Conservation (phyloP, 2,888 invertebrate genomes). For the Limnephilus lunatus region DNA sequence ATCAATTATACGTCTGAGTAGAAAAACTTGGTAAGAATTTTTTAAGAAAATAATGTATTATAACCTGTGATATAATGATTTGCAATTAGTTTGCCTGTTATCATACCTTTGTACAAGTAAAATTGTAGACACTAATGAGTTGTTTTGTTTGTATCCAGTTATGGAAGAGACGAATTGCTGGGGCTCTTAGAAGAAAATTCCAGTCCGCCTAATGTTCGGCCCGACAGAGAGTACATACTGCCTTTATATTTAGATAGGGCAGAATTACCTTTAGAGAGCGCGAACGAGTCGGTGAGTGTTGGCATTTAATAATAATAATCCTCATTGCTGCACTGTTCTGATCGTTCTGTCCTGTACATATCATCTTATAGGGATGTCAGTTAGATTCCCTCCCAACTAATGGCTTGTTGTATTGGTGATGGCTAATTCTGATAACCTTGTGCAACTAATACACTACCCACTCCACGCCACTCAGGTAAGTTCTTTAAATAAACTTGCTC, state of each 20-base stretch:
- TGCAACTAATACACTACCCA: neutral
- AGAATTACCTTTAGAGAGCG: slow-evolving; percentile 85
- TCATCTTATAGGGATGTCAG: neutral
- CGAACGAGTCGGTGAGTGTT: slow-evolving; percentile 68
- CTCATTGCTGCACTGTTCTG: slow-evolving; percentile 5
- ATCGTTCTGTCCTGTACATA: neutral
- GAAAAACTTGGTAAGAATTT: neutral
- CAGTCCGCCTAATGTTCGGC: slow-evolving; percentile 84
- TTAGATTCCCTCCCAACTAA: neutral
- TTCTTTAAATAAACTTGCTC: neutral
- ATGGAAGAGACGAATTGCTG: slow-evolving; percentile 97
- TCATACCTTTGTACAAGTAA: neutral
- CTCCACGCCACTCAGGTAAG: neutral
- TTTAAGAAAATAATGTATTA: neutral
- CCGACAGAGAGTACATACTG: no score
- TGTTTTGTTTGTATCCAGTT: slow-evolving; percentile 74
- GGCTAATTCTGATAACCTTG: neutral
- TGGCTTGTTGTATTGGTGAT: slow-evolving; percentile 15
- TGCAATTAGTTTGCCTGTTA: slow-evolving; percentile 7
- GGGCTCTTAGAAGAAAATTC: slow-evolving; percentile 87
- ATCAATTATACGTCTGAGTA: neutral
- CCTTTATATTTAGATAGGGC: no score
- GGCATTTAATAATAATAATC: neutral
- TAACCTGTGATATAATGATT: slow-evolving; percentile 5
- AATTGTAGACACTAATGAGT: neutral